Conservation (phyloP, 2,888 invertebrate genomes). For the Lasioglossum malachurum region DNA sequence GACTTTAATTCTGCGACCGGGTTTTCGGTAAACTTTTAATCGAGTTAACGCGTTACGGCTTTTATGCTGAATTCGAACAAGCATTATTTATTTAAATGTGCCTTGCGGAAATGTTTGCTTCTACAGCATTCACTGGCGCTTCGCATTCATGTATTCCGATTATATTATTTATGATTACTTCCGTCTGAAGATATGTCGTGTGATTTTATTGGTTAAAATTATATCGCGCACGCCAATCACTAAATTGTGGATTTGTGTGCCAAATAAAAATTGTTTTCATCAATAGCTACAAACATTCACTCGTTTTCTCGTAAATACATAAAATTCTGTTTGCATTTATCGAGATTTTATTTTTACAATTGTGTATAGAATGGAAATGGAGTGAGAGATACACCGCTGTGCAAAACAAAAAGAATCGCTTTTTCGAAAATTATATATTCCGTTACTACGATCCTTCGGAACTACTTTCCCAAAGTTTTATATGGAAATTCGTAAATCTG, state of each 20-base stretch:
- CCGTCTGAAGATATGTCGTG: background rate
- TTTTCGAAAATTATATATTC: background rate
- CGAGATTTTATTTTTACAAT: background rate
- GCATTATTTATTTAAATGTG: background rate
- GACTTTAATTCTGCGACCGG: background rate
- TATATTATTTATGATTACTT: background rate
- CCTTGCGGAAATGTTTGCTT: background rate
- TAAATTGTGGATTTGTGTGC: background rate
- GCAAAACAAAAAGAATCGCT: background rate
- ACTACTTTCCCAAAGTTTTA: background rate
- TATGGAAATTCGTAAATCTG: background rate
- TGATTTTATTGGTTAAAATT: background rate
- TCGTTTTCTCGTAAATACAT: background rate
- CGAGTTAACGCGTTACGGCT: constrained; percentile 10
- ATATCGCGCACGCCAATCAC: background rate
- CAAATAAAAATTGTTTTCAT: background rate
- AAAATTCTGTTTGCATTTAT: too few species aligned
- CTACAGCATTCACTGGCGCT: background rate
- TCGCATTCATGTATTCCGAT: background rate
- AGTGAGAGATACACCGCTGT: background rate
- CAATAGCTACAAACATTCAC: too few species aligned
- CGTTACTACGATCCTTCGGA: background rate
- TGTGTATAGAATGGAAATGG: background rate
- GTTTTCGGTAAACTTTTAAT: background rate
- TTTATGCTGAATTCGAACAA: background rate